A percentile compares a stretch with the other conserved stretches of the same genome.
Conservation (phyloP, 2,888 invertebrate genomes). For the Sipha maydis region DNA sequence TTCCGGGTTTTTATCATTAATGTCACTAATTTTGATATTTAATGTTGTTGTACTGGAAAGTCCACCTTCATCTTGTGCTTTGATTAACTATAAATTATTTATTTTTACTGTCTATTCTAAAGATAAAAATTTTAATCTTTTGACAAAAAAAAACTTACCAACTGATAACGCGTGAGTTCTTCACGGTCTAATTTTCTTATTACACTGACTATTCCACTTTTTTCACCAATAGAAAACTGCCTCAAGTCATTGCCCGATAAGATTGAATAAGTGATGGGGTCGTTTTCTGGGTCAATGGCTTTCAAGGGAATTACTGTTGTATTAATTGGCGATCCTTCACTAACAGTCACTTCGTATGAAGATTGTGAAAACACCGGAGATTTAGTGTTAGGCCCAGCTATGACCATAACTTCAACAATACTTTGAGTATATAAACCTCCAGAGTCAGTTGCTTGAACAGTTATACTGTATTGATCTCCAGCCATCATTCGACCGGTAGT, state of each 20-base stretch:
- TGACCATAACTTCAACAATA: slow-evolving; percentile 85
- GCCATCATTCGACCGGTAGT: slow-evolving; percentile 83
- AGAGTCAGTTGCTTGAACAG: slow-evolving; percentile 81
- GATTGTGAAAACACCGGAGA: slow-evolving; percentile 84
- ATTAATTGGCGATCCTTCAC: slow-evolving; percentile 88
- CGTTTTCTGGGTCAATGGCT: slow-evolving; percentile 90
- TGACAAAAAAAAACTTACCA: slow-evolving; percentile 71
- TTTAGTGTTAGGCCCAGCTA: slow-evolving; percentile 83
- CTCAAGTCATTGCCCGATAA: slow-evolving; percentile 89
- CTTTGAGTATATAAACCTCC: slow-evolving; percentile 85
- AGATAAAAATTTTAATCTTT: too few relatives aligned
- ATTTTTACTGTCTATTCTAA: too few relatives aligned
- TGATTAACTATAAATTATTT: slow-evolving; percentile 73
- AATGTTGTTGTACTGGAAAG: slow-evolving; percentile 84
- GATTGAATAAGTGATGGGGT: slow-evolving; percentile 85
- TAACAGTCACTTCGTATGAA: slow-evolving; percentile 88
- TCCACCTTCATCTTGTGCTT: slow-evolving; percentile 87
- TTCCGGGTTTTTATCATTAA: slow-evolving; percentile 91
- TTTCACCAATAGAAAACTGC: slow-evolving; percentile 86
- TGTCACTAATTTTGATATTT: slow-evolving; percentile 88
- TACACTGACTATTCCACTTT: slow-evolving; percentile 88
- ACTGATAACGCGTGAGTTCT: slow-evolving; percentile 86
- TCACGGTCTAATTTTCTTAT: slow-evolving; percentile 87
- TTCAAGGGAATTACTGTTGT: slow-evolving; percentile 83
- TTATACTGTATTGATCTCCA: slow-evolving; percentile 89